These are phyloP conservation scores for Enteromius afrohamiltoni DNA, from an alignment of 2,797 vertebrate genomes.

Conservation along the genomic window DNA sequence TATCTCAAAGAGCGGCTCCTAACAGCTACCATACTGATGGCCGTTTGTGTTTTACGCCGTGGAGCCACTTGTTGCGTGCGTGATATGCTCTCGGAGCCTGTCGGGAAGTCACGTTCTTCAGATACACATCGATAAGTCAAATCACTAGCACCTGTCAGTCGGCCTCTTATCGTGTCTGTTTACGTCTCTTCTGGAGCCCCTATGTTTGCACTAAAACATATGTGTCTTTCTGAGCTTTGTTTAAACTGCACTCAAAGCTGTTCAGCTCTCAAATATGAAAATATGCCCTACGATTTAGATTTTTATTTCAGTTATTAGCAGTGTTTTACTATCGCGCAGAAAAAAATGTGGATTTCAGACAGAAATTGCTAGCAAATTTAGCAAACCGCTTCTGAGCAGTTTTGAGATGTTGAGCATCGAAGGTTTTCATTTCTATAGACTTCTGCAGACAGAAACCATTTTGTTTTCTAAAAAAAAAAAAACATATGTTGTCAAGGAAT, in stretches of 20 bases:
- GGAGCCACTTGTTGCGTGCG: neutral
- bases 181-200: conserved; percentile 22
- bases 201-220: neutral
- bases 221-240: neutral
- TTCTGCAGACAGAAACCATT: too few relatives aligned
- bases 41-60: neutral
- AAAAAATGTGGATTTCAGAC: neutral
- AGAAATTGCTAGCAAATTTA: neutral
- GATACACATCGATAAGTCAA: conserved; percentile 18
- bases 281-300: neutral
- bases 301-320: neutral
- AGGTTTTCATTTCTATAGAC: too few relatives aligned
- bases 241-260: neutral
- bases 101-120: conserved; percentile 4
- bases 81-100: conserved; percentile 7
- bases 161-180: conserved; percentile 19
- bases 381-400: too few relatives aligned
- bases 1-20: conserved; percentile 7
- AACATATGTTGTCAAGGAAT: too few relatives aligned
- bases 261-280: neutral
- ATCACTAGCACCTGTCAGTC: conserved; percentile 27
- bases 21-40: conserved; percentile 28
- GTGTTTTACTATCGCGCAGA: neutral
- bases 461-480: too few relatives aligned
- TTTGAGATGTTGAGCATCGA: too few relatives aligned